phyloP scores from a whole-genome alignment of 1,140 invertebrate species.

The Odontomachus brunneus region DNA sequence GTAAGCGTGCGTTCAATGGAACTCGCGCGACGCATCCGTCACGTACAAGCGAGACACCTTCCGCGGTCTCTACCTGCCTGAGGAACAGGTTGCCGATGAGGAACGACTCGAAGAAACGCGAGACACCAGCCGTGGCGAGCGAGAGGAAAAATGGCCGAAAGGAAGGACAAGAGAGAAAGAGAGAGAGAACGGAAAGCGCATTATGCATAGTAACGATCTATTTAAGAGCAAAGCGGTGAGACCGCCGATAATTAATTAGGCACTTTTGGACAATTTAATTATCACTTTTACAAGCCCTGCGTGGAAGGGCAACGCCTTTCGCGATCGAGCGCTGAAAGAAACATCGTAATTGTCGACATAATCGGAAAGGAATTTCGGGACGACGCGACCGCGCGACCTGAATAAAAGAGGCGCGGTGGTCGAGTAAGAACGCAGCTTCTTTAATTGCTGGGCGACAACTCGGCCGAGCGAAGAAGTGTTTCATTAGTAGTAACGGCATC shows the following conservation, averaged over 20 bases:
- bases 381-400: neutral
- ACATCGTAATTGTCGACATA: slow-evolving; percentile 8
- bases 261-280: slow-evolving; percentile 61
- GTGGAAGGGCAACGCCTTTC: slow-evolving; percentile 32
- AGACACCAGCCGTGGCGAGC: neutral
- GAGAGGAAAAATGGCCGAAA: neutral
- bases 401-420: slow-evolving; percentile 4
- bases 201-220: slow-evolving; percentile 55
- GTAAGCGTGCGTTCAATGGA: slow-evolving; percentile 17
- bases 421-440: slow-evolving; percentile 1
- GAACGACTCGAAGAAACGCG: slow-evolving; percentile 29
- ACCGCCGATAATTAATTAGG: slow-evolving; percentile 46
- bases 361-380: slow-evolving; percentile 9
- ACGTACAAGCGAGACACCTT: neutral
- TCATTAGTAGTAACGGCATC: slow-evolving; percentile 2
- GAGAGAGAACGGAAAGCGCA: neutral
- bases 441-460: neutral
- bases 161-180: neutral
- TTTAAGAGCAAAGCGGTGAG: slow-evolving; percentile 25
- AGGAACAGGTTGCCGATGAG: slow-evolving; percentile 29
- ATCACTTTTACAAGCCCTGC: slow-evolving; percentile 32
- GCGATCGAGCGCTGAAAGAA: slow-evolving; percentile 5
- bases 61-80: slow-evolving; percentile 2
- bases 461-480: neutral
- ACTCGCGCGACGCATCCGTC: slow-evolving; percentile 37